Conservation (phyloP, 2,888 invertebrate species). For the Amblyjoppa proteus region DNA sequence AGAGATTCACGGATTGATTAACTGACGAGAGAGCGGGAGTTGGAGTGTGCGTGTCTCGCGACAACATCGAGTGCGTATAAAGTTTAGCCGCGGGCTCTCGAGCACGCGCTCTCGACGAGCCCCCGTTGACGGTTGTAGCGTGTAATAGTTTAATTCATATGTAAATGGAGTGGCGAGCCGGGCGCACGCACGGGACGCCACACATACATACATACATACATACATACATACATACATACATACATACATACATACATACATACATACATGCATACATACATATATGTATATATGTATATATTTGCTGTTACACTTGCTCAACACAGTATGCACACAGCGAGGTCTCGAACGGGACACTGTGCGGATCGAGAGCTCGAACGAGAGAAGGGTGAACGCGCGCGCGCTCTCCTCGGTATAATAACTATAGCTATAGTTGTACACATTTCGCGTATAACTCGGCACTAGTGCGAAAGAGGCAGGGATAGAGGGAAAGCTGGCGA, state of each 20-base stretch:
- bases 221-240: too few species aligned
- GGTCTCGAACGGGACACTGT: constrained; percentile 34
- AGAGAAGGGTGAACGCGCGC: constrained; percentile 56
- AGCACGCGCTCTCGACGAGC: constrained; percentile 41
- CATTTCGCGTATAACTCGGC: constrained; percentile 9
- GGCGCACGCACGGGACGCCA: constrained; percentile 64
- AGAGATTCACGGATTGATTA: constrained; percentile 1
- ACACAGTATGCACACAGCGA: constrained; percentile 17
- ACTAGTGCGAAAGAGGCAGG: constrained; percentile 69
- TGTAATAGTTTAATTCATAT: constrained; percentile 83
- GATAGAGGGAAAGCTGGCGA: constrained; percentile 67
- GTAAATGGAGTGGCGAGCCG: constrained; percentile 79
- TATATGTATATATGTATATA: constrained; percentile 45
- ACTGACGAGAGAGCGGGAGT: not conserved
- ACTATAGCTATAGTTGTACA: constrained; percentile 17
- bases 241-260: too few species aligned
- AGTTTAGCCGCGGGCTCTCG: constrained; percentile 38
- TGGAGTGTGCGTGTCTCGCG: not conserved
- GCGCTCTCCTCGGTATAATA: constrained; percentile 24
- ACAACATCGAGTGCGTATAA: constrained; percentile 34
- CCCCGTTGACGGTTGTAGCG: constrained; percentile 67
- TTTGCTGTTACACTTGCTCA: constrained; percentile 31
- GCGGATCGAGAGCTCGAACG: constrained; percentile 44
- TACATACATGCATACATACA: too few species aligned
- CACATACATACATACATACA: too few species aligned